These are phyloP conservation scores for Apteryx mantelli DNA, from an alignment of 2,113 vertebrate species.

Conservation along the genomic window DNA sequence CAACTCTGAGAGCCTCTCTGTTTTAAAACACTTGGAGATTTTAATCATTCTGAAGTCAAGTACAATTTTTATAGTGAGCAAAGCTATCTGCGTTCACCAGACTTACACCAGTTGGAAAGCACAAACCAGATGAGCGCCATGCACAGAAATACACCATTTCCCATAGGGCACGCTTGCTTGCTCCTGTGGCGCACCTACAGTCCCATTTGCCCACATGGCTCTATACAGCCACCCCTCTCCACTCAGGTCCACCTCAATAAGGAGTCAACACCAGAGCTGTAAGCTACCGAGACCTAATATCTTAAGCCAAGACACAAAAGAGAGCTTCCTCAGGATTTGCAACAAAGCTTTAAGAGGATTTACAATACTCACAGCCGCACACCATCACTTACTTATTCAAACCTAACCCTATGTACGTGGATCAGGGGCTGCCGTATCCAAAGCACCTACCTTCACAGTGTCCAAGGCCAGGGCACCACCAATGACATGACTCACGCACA, in stretches of 20 bases:
- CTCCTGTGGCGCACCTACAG: fast-evolving
- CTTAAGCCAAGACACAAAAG: neutral
- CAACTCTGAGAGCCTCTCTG: neutral
- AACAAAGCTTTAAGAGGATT: neutral
- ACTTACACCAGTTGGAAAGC: neutral
- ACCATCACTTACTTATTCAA: neutral
- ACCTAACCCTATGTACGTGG: fast-evolving
- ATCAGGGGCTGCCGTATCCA: fast-evolving
- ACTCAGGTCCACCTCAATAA: fast-evolving
- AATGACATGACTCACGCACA: fast-evolving
- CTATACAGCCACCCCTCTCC: neutral
- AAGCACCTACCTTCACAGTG: fast-evolving
- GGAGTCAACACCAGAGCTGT: neutral
- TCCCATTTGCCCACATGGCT: fast-evolving
- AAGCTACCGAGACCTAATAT: neutral
- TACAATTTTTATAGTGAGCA: neutral
- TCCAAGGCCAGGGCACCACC: neutral
- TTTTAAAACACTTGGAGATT: neutral
- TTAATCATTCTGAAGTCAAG: neutral
- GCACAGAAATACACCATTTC: fast-evolving
- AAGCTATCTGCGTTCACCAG: neutral
- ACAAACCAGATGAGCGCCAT: neutral
- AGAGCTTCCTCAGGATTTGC: neutral
- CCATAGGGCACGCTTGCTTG: neutral
- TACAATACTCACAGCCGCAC: neutral